Conservation (phyloP, 2,113 vertebrate species). For the Podarcis cretensis region DNA sequence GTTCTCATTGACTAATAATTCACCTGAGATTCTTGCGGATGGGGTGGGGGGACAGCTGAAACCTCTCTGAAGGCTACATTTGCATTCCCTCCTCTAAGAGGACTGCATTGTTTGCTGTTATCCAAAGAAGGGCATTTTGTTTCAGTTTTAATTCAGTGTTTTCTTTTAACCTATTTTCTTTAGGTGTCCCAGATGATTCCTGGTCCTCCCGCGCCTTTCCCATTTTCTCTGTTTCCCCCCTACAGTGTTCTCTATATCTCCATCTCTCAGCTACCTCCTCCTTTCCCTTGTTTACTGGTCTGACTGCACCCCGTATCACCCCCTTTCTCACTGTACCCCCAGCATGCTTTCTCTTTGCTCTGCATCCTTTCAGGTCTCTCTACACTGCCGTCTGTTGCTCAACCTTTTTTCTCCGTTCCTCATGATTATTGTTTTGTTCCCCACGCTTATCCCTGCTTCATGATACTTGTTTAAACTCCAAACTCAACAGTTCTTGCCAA, state of each 20-base stretch:
- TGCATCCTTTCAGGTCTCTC: too few species aligned
- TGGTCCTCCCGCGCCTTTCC: not conserved
- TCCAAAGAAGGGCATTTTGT: not conserved
- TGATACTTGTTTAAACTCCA: too few species aligned
- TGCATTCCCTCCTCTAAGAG: not conserved
- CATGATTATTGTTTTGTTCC: too few species aligned
- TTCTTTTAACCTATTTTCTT: not conserved
- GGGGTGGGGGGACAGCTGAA: not conserved
- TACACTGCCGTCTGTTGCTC: not conserved
- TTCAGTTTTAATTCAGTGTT: not conserved
- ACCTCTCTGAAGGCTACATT: not conserved
- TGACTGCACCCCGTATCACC: not conserved
- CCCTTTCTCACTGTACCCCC: not conserved
- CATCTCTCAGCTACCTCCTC: too few species aligned
- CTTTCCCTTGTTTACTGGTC: not conserved
- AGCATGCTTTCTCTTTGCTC: not conserved
- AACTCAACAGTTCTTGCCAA: not conserved
- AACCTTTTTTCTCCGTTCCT: not conserved
- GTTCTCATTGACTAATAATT: not conserved
- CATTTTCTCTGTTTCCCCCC: not conserved
- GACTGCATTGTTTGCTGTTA: not conserved
- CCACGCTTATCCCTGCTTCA: too few species aligned
- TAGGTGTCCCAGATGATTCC: too few species aligned
- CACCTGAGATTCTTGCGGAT: too few species aligned
- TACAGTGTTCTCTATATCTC: not conserved